A percentile compares a stretch with the other conserved stretches of the same genome.
Evolutionary conservation across 1,140 invertebrate genomes (phyloP).

Genomic region (Thrips palmi): DNA sequence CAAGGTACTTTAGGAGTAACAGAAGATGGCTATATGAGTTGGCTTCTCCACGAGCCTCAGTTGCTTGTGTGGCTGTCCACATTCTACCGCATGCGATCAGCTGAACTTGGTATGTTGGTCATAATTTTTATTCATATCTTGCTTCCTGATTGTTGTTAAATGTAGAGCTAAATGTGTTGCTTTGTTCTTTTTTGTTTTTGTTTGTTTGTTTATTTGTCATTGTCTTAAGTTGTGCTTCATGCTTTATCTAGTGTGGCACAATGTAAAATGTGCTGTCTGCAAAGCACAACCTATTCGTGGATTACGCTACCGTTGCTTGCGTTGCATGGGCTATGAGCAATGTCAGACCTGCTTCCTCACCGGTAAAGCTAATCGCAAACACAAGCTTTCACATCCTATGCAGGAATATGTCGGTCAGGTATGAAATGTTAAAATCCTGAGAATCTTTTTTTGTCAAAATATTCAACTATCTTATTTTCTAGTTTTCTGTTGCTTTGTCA

Average conservation of each 20-base stretch:
- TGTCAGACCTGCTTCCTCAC: conserved; percentile 66
- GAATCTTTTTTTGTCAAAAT: not conserved
- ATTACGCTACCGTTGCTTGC: conserved; percentile 47
- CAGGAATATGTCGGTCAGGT: conserved; percentile 56
- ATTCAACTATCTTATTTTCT: not conserved
- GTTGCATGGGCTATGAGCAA: conserved; percentile 56
- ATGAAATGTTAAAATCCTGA: no score
- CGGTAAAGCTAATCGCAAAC: conserved; percentile 44
- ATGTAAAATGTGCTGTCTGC: conserved; percentile 34
- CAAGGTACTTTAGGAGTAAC: conserved; percentile 29
- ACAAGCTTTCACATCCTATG: conserved; percentile 55
- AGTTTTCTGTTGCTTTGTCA: conserved; percentile 18
- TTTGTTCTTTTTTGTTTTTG: not conserved
- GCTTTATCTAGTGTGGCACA: conserved; percentile 29
- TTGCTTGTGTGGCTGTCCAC: conserved; percentile 38
- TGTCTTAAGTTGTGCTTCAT: conserved; percentile 11
- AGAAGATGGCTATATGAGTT: conserved; percentile 32
- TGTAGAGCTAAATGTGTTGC: not conserved
- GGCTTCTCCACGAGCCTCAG: conserved; percentile 38
- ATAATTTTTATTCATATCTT: conserved; percentile 10
- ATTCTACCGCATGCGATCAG: conserved; percentile 32
- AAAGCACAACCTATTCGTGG: conserved; percentile 32
- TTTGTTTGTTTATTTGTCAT: not conserved
- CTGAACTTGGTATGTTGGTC: conserved; percentile 28
- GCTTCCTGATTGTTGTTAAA: conserved; percentile 15